Evolutionary conservation across 2,113 vertebrate species (phyloP), one percentile per base, ranked within the genome.

Genomic region (Heterotis niloticus): DNA sequence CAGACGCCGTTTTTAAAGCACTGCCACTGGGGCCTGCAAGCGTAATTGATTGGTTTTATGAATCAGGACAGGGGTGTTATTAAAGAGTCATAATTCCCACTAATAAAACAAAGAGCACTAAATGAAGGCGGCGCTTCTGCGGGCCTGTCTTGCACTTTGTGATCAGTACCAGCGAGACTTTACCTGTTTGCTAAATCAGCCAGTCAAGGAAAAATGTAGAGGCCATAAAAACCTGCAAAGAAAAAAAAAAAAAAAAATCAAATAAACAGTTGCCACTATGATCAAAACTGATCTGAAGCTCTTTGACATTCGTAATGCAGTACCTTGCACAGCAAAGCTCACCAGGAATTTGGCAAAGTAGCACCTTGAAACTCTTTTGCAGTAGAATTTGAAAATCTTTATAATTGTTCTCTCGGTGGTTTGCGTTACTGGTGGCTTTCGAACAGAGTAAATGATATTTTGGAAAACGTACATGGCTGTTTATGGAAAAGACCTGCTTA

Each of bases 61-160:
- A 89, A 87, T 88, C 87, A 85, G 65, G 79, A 79, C 81, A 81
- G 78, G 69, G 79, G 82, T 88, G 59, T 84, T 87, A 89, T 90
- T 87, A 87, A 84, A 86, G 84, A 64, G 78, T 85, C 85, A 90
- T 88, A 77, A 88, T 74, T 69, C 65, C 77, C 79, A 83, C 80
- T 75, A 77, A 80, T 80, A 81, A 83, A 85, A 66, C 16, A 24
- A 76, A 78, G 73, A 62, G 62, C 51, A 66, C 65, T 75, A 75
- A 75, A 14, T 26, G 66, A 34, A 64, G 52, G 54, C 12, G 16
- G 34, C 26, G 56, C 29, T 20, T 75, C n/a, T 12, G 18, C 23
- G 5, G 57, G 17, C 24, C 54, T 75, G 72, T 44, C 34, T 44
- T 44, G 34, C 34, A 44, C 34, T 44, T 44, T 44, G 34, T 4